These are phyloP conservation scores for Brachylomia viminalis DNA, from an alignment of 2,888 invertebrate genomes.

Conservation along the genomic window DNA sequence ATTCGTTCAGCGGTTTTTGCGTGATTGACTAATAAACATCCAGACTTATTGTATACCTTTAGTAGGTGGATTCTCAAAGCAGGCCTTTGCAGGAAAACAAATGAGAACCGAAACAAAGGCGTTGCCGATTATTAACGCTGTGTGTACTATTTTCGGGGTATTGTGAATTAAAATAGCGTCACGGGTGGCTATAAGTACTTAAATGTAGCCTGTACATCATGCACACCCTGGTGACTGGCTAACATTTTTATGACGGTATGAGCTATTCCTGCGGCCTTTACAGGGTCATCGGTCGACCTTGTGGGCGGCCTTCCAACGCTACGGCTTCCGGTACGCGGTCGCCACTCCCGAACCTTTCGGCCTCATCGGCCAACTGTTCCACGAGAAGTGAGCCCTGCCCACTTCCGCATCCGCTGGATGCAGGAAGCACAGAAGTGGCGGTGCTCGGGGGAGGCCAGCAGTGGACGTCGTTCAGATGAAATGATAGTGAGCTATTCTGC, in stretches of 20 bases:
- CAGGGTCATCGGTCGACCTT: not conserved
- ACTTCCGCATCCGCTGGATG: not conserved
- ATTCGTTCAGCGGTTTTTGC: too few species aligned
- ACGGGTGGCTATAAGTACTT: not conserved
- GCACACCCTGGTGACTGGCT: not conserved
- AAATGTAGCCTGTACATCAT: not conserved
- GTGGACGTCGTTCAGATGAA: not conserved
- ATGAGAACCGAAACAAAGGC: too few species aligned
- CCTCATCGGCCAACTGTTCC: not conserved
- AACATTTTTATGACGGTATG: not conserved
- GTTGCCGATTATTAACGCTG: too few species aligned
- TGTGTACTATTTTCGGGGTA: not conserved
- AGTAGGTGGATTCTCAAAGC: too few species aligned
- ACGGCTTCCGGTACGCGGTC: not conserved
- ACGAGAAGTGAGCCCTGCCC: not conserved
- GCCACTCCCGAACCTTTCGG: not conserved
- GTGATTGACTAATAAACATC: too few species aligned
- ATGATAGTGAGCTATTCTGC: not conserved
- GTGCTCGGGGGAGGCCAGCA: not conserved
- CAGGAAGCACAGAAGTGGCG: not conserved
- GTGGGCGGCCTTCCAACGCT: not conserved
- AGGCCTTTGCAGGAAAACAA: too few species aligned
- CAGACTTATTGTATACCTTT: too few species aligned
- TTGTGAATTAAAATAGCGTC: not conserved
- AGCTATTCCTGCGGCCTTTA: not conserved